Evolutionary conservation across 1,140 invertebrate genomes (phyloP), one percentile per base, ranked within the genome.

Genomic region (Bombyx mandarina): DNA sequence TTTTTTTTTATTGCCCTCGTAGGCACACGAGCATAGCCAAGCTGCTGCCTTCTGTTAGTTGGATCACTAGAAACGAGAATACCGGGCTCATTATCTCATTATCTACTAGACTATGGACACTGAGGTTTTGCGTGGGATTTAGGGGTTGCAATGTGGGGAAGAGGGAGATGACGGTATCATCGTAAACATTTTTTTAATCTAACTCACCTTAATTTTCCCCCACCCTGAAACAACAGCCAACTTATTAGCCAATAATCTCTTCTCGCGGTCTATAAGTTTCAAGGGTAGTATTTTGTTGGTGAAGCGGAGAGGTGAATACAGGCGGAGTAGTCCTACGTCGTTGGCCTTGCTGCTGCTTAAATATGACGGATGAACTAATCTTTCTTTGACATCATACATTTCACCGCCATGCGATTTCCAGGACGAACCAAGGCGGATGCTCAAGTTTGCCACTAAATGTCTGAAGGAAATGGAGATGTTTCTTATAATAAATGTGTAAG

Each of bases 331-430:
- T 0, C 83, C 83, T 1, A 82, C 77, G 52, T 83, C 80, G 51
- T 82, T 78, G 1, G 66, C 57, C 60, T 83, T 82, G 26, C 67
- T 69, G 55, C 71, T 77, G 61, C 75, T 77, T 52, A 70, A 62
- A 66, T 84, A 86, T 6, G 69, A 61, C 0, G 81, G 83, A 56
- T 86, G 83, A 0, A 84, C 79, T 59, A 67, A 75, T 60, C 71
- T 67, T 22, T 82, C 69, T 46, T 75, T 78, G 1, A 83, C 79
- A 57, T 83, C 83, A 47, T 84, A 86, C 79, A 86, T 84, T 54
- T 84, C 81, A 0, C 83, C 83, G 0, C 80, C 83, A 56, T 82
- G 77, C 0, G 81, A 77, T 63, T 81, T 86, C 81, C 79, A 84
- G 1, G 82, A 86, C 1, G 81, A 84, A 0, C 82, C 82, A 0